These are phyloP conservation scores for Carcharodon carcharias DNA, from an alignment of 2,797 vertebrate genomes.

Conservation along the genomic window DNA sequence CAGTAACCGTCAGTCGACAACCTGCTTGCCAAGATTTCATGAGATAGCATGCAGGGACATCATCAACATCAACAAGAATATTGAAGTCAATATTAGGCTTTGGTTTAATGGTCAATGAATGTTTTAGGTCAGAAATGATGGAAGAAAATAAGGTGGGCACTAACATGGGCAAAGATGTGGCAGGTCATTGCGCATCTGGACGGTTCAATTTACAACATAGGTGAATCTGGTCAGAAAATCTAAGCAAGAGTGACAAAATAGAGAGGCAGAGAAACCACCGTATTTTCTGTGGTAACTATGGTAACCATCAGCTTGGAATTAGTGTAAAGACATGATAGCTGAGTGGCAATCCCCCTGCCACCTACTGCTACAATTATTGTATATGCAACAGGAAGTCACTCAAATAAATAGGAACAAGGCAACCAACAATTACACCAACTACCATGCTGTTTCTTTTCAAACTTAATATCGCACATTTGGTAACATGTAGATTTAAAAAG, in stretches of 20 bases:
- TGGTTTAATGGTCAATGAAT: background rate
- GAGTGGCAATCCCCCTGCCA: background rate
- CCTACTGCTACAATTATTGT: background rate
- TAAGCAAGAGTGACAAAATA: background rate
- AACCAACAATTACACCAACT: background rate
- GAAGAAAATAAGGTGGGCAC: background rate
- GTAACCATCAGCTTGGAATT: slow-evolving; percentile 5
- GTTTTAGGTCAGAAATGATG: background rate
- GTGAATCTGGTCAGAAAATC: background rate
- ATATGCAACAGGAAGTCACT: background rate
- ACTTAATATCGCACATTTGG: background rate
- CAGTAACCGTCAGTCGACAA: no score
- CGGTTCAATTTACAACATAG: background rate
- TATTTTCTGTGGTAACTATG: background rate
- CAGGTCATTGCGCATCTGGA: background rate
- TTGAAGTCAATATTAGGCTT: background rate
- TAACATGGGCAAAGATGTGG: background rate
- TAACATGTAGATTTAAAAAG: background rate
- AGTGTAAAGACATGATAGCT: background rate
- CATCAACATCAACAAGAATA: background rate
- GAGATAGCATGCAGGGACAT: background rate
- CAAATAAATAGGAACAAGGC: background rate
- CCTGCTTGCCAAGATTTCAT: background rate
- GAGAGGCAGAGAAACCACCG: background rate
- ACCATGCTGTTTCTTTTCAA: no score